Percentiles rank a stretch among this genome's conserved stretches.
Conservation (phyloP, 2,888 invertebrate genomes). For the Cheilosia scutellata region DNA sequence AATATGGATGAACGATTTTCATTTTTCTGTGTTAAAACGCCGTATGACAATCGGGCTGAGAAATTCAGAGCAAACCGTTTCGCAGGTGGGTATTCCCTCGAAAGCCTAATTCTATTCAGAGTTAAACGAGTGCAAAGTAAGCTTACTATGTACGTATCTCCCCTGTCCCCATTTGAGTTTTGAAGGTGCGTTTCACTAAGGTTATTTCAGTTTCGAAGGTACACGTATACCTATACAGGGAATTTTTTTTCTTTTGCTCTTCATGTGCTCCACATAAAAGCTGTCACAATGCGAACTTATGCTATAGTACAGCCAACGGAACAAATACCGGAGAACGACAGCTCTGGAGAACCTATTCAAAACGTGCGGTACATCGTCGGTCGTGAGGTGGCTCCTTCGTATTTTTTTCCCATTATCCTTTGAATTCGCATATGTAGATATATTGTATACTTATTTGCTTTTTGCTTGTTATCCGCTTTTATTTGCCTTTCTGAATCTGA, state of each 20-base stretch:
- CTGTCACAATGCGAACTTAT: conserved; percentile 35
- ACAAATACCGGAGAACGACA: conserved; percentile 39
- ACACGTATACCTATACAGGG: conserved; percentile 43
- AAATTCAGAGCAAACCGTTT: conserved; percentile 14
- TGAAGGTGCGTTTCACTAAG: conserved; percentile 46
- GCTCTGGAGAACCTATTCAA: conserved; percentile 42
- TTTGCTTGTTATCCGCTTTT: conserved; percentile 66
- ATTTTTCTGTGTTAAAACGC: conserved; percentile 60
- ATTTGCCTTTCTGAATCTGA: conserved; percentile 70
- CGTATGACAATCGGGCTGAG: conserved; percentile 33
- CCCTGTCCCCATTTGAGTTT: not conserved
- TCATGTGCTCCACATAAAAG: conserved; percentile 39
- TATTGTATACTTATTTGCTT: conserved; percentile 51
- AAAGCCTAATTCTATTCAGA: conserved; percentile 37
- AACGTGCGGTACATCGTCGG: conserved; percentile 38
- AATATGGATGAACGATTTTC: conserved; percentile 61
- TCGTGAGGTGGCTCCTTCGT: not conserved
- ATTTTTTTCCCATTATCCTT: conserved; percentile 42
- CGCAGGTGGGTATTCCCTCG: conserved; percentile 27
- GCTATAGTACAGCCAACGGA: conserved; percentile 6
- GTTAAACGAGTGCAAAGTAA: conserved; percentile 48
- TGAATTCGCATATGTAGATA: conserved; percentile 54
- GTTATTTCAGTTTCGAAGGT: conserved; percentile 32
- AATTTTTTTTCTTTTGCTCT: conserved; percentile 12
- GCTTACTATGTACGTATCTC: conserved; percentile 9